Conservation (phyloP, 2,797 vertebrate species). For the Champsocephalus esox region DNA sequence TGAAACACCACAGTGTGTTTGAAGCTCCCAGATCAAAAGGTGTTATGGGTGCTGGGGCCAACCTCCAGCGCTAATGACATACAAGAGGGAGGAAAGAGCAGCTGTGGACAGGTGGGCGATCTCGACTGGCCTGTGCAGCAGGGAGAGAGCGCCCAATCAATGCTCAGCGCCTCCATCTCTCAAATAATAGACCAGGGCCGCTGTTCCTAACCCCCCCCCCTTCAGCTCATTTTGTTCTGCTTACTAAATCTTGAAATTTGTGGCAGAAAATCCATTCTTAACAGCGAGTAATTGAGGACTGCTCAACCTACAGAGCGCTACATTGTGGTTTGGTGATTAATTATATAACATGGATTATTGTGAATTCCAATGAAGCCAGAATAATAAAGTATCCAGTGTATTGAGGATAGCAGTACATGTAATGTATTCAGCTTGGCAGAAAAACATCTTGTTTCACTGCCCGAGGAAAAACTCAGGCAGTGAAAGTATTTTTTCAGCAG, state of each 20-base stretch:
- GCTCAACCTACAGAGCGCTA: conserved; percentile 1
- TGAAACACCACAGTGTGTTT: conserved; percentile 36
- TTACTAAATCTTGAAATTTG: conserved; percentile 33
- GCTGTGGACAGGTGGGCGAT: conserved; percentile 43
- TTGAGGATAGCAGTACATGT: conserved; percentile 12
- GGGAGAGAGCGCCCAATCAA: conserved; percentile 24
- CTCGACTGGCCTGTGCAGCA: conserved; percentile 25
- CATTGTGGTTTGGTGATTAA: conserved; percentile 35
- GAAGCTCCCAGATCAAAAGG: conserved; percentile 49
- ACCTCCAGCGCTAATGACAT: conserved; percentile 47
- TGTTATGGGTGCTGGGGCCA: conserved; percentile 47
- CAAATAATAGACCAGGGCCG: conserved; percentile 27
- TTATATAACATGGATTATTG: conserved; percentile 30
- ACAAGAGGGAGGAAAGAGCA: conserved; percentile 24
- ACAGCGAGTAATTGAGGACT: conserved; percentile 44
- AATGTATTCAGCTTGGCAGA: conserved; percentile 24
- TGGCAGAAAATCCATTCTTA: conserved; percentile 21
- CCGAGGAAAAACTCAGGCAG: conserved; percentile 23
- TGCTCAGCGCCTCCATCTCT: conserved; percentile 25
- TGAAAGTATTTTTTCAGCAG: neutral
- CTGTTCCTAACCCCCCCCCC: too few species aligned
- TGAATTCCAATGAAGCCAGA: conserved; percentile 31
- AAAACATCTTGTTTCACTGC: conserved; percentile 29
- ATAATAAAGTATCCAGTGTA: conserved; percentile 26
- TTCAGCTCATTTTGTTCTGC: conserved; percentile 37